Evolutionary conservation across 1,140 invertebrate species (phyloP).

Genomic region (Drosophila lacertosa): DNA sequence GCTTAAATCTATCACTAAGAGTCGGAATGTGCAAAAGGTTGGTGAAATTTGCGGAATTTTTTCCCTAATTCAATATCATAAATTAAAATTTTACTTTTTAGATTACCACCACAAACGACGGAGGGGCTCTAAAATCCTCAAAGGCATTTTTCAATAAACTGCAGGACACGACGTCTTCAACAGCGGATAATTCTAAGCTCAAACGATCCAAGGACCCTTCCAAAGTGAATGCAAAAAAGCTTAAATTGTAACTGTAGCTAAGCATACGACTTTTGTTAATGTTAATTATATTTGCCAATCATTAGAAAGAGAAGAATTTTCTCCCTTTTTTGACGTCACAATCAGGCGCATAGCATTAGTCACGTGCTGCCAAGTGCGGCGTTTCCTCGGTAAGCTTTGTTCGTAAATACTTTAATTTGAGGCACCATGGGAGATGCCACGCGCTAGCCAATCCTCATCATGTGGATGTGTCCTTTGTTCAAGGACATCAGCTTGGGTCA

Average conservation of each 20-base stretch:
- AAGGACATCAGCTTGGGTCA: slow-evolving; percentile 53
- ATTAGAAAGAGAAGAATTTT: slow-evolving; percentile 12
- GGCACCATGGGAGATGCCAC: slow-evolving; percentile 61
- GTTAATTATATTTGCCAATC: slow-evolving; percentile 52
- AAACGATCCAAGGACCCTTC: slow-evolving; percentile 59
- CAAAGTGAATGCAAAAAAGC: slow-evolving; percentile 68
- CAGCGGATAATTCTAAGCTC: slow-evolving; percentile 1
- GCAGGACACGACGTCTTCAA: slow-evolving; percentile 87
- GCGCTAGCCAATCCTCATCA: slow-evolving; percentile 14
- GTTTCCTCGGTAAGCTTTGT: neutral
- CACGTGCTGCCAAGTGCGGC: slow-evolving; percentile 57
- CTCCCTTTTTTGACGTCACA: neutral
- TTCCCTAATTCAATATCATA: slow-evolving; percentile 6
- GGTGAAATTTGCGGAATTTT: neutral
- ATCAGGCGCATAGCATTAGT: slow-evolving; percentile 24
- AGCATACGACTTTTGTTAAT: slow-evolving; percentile 37
- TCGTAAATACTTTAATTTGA: slow-evolving; percentile 46
- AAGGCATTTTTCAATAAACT: slow-evolving; percentile 92
- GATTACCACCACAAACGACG: slow-evolving; percentile 83
- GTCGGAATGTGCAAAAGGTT: slow-evolving; percentile 87
- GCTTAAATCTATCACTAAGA: slow-evolving; percentile 87
- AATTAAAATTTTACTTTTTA: slow-evolving; percentile 53
- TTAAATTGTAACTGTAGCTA: slow-evolving; percentile 61
- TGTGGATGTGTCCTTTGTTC: slow-evolving; percentile 31
- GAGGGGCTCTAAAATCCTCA: slow-evolving; percentile 89